Conservation (phyloP, 1,140 invertebrate species). For the Yoshiicerus persimilis region DNA sequence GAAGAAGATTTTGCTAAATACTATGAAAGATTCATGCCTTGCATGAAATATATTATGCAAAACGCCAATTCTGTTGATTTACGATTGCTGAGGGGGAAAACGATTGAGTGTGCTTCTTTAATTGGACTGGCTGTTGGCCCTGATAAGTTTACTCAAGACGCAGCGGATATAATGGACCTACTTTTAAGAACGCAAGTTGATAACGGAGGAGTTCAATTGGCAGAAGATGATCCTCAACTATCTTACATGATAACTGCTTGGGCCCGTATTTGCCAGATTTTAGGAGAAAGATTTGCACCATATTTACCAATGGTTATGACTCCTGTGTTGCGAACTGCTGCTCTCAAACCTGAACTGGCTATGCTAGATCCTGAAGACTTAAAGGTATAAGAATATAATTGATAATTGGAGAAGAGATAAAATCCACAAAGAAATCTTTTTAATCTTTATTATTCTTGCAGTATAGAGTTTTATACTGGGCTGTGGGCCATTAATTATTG, state of each 20-base stretch:
- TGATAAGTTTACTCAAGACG: constrained; percentile 92
- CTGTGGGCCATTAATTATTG: too few relatives aligned
- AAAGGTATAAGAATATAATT: constrained; percentile 54
- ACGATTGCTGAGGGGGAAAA: constrained; percentile 87
- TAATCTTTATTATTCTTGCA: too few relatives aligned
- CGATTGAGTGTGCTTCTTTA: constrained; percentile 97
- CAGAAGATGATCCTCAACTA: constrained; percentile 95
- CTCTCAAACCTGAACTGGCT: constrained; percentile 96
- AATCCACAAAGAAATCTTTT: constrained; percentile 10
- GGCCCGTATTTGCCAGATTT: constrained; percentile 97
- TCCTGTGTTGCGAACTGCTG: constrained; percentile 91
- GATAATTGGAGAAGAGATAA: background rate
- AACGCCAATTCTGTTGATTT: constrained; percentile 87
- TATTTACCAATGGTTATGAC: constrained; percentile 98
- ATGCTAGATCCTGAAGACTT: constrained; percentile 90
- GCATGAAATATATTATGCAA: constrained; percentile 95
- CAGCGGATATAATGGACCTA: constrained; percentile 94
- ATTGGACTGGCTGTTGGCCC: constrained; percentile 96
- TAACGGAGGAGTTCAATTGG: constrained; percentile 66
- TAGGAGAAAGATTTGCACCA: constrained; percentile 91
- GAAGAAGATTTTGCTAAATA: constrained; percentile 89
- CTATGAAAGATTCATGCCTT: constrained; percentile 64
- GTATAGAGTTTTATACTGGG: too few relatives aligned
- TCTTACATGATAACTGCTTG: constrained; percentile 98
- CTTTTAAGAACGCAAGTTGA: constrained; percentile 84